Conservation (phyloP, 2,888 invertebrate species). For the Crioceris asparagi region DNA sequence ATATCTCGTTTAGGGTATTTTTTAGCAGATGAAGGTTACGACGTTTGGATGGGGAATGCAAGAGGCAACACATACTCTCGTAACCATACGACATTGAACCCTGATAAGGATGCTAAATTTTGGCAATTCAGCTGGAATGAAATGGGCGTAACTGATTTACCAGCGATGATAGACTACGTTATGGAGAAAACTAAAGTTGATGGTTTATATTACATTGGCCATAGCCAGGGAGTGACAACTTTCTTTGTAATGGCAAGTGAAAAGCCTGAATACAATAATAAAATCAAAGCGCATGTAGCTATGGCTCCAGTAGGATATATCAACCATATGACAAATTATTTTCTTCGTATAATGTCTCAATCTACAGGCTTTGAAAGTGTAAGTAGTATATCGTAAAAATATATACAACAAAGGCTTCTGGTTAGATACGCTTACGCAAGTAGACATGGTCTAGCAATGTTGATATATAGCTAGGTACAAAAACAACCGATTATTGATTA, state of each 20-base stretch:
- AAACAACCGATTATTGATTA: too few relatives aligned
- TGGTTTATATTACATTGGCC: conserved; percentile 65
- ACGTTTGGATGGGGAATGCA: conserved; percentile 27
- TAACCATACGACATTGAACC: conserved; percentile 18
- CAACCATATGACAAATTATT: conserved; percentile 39
- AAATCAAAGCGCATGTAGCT: conserved; percentile 54
- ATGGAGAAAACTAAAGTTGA: conserved; percentile 44
- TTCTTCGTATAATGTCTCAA: not conserved
- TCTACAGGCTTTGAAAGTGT: too few relatives aligned
- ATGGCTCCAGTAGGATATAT: conserved; percentile 60
- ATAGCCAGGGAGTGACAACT: conserved; percentile 65
- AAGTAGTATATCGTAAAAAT: too few relatives aligned
- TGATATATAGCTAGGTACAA: too few relatives aligned
- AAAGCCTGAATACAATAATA: conserved; percentile 54
- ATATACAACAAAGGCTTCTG: too few relatives aligned
- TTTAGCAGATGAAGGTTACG: conserved; percentile 27
- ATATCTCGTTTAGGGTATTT: conserved; percentile 17
- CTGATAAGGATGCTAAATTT: conserved; percentile 22
- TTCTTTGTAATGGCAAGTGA: conserved; percentile 59
- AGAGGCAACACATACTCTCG: conserved; percentile 22
- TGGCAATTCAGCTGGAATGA: conserved; percentile 63
- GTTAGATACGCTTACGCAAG: too few relatives aligned
- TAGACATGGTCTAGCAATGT: too few relatives aligned
- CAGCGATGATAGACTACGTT: conserved; percentile 67
- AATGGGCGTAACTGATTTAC: conserved; percentile 68